Conservation (phyloP, 1,140 invertebrate species). For the Drosophila ambigua region DNA sequence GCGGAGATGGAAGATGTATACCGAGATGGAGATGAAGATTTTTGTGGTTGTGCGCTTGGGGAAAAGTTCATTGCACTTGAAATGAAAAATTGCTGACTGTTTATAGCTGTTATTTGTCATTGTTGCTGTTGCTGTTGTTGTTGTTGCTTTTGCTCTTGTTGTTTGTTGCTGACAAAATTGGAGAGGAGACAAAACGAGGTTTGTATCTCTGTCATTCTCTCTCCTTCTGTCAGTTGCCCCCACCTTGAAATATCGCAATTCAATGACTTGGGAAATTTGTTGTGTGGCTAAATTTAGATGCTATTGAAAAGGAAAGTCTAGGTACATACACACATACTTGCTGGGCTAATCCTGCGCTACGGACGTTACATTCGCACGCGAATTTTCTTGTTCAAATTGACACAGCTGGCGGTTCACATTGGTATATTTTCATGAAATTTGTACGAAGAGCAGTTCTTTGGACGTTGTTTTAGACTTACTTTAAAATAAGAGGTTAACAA, state of each 20-base stretch:
- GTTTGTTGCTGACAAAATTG: conserved; percentile 10
- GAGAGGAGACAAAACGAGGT: conserved; percentile 6
- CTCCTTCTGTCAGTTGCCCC: background rate
- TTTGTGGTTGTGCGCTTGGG: conserved; percentile 32
- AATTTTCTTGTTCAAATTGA: too few relatives aligned
- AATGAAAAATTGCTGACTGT: conserved; percentile 64
- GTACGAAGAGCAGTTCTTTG: too few relatives aligned
- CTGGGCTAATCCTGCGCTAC: too few relatives aligned
- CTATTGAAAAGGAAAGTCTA: conserved; percentile 24
- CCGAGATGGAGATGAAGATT: conserved; percentile 8
- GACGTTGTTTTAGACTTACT: too few relatives aligned
- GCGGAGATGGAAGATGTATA: conserved; percentile 4
- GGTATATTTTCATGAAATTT: too few relatives aligned
- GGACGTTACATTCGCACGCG: too few relatives aligned
- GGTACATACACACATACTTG: background rate
- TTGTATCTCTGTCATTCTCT: background rate
- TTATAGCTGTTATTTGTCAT: conserved; percentile 48
- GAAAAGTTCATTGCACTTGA: conserved; percentile 59
- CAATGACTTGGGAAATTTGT: conserved; percentile 28
- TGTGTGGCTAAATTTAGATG: conserved; percentile 1
- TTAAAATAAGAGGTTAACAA: too few relatives aligned
- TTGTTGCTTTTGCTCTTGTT: conserved; percentile 9
- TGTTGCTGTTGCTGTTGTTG: conserved; percentile 25
- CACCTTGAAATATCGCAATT: conserved; percentile 51
- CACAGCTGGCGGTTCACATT: too few relatives aligned